Conservation (phyloP, 2,113 vertebrate genomes). For the Casuarius casuarius region DNA sequence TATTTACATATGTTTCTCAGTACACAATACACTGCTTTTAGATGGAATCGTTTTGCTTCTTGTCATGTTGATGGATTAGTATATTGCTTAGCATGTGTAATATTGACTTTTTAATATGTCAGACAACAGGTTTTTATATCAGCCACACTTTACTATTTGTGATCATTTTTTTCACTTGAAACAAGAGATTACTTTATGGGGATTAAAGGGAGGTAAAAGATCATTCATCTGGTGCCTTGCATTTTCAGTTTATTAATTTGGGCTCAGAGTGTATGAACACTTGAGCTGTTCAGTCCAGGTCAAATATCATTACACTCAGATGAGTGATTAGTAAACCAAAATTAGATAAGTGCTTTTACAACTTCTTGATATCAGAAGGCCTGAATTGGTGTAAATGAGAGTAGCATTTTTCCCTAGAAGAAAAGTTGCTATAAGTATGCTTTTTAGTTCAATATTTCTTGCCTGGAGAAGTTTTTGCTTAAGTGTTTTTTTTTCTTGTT, state of each 20-base stretch:
- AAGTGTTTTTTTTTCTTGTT: neutral
- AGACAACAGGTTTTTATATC: neutral
- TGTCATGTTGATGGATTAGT: neutral
- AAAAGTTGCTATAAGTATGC: neutral
- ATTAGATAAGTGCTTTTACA: neutral
- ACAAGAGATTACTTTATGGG: neutral
- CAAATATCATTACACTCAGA: neutral
- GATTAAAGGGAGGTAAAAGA: neutral
- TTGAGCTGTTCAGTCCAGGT: neutral
- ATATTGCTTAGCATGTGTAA: neutral
- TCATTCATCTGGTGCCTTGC: neutral
- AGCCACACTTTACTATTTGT: neutral
- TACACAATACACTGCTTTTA: accelerated
- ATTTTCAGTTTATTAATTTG: neutral
- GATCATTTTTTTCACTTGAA: neutral
- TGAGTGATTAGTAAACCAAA: neutral
- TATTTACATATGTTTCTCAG: neutral
- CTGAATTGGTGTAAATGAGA: neutral
- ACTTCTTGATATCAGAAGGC: neutral
- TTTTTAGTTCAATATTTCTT: neutral
- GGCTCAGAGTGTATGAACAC: neutral
- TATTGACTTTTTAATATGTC: neutral
- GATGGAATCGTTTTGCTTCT: neutral
- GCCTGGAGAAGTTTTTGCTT: neutral
- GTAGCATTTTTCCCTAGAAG: neutral